phyloP scores from a whole-genome alignment of 2,888 invertebrate species.

The Leptinotarsa juncta region DNA sequence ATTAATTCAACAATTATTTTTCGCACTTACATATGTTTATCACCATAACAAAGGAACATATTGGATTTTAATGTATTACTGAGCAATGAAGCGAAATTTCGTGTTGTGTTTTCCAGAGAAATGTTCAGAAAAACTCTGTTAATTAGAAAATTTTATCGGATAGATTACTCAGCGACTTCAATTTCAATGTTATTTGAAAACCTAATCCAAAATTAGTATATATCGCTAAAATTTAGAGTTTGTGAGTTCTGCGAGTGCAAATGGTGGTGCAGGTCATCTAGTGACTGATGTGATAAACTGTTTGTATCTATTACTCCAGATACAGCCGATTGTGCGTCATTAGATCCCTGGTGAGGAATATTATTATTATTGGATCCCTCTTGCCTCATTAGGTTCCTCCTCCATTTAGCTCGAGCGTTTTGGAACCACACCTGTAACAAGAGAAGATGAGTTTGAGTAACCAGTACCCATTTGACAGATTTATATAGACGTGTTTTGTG shows the following conservation, averaged over 20 bases:
- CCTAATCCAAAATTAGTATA: constrained; percentile 56
- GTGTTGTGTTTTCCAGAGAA: too few species aligned
- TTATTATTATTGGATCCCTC: constrained; percentile 69
- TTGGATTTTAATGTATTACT: background rate
- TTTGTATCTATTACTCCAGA: constrained; percentile 67
- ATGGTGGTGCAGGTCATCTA: constrained; percentile 70
- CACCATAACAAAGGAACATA: constrained; percentile 22
- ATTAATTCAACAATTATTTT: background rate
- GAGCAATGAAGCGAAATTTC: too few species aligned
- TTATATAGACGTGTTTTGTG: too few species aligned
- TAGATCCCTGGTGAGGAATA: constrained; percentile 56
- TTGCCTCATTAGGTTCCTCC: constrained; percentile 91
- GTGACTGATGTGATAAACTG: constrained; percentile 67
- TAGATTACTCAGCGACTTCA: too few species aligned
- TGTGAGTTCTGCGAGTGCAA: constrained; percentile 67
- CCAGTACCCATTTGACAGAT: too few species aligned
- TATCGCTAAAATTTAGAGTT: constrained; percentile 63
- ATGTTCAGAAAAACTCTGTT: too few species aligned
- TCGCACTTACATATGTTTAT: background rate
- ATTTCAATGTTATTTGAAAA: too few species aligned
- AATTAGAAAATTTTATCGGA: too few species aligned
- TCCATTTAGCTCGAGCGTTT: constrained; percentile 98
- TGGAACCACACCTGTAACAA: constrained; percentile 96
- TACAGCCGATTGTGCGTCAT: constrained; percentile 58
- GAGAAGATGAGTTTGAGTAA: constrained; percentile 38